Conservation (phyloP, 2,888 invertebrate genomes). For the Drosophila histrio region DNA sequence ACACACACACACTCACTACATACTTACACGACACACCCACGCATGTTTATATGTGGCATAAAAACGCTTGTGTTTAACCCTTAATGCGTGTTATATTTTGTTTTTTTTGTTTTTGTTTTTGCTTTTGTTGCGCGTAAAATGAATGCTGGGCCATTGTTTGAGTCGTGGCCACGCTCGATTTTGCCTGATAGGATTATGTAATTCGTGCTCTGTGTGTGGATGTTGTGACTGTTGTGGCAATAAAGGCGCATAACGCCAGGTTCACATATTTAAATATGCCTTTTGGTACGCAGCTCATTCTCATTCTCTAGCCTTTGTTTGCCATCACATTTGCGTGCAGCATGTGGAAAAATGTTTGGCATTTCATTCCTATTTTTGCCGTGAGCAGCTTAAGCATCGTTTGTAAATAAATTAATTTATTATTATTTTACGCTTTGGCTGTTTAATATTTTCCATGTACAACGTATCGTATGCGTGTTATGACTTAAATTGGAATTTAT, state of each 20-base stretch:
- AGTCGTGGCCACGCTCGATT: slow-evolving; percentile 63
- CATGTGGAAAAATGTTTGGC: slow-evolving; percentile 53
- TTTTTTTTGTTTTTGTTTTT: slow-evolving; percentile 32
- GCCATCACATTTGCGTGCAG: slow-evolving; percentile 28
- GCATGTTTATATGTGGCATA: slow-evolving; percentile 29
- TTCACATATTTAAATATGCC: slow-evolving; percentile 59
- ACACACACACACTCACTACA: slow-evolving; percentile 30
- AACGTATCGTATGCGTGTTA: slow-evolving; percentile 68
- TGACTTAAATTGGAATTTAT: slow-evolving; percentile 69
- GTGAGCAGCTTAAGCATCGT: slow-evolving; percentile 25
- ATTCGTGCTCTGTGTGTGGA: slow-evolving; percentile 38
- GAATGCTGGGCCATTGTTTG: slow-evolving; percentile 53
- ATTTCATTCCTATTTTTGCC: slow-evolving; percentile 23
- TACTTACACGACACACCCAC: slow-evolving; percentile 2
- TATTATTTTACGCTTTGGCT: slow-evolving; percentile 59
- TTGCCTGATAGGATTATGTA: slow-evolving; percentile 72
- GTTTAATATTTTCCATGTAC: slow-evolving; percentile 61
- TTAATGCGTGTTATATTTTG: slow-evolving; percentile 62
- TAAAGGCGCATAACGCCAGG: slow-evolving; percentile 51
- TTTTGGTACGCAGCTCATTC: slow-evolving; percentile 32
- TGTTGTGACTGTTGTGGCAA: slow-evolving; percentile 41
- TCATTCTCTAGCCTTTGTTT: slow-evolving; percentile 40
- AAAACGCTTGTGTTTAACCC: slow-evolving; percentile 76
- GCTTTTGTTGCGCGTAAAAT: slow-evolving; percentile 35
- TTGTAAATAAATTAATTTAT: slow-evolving; percentile 78